Evolutionary conservation across 2,113 vertebrate genomes (phyloP).

Genomic region (Nestor notabilis): DNA sequence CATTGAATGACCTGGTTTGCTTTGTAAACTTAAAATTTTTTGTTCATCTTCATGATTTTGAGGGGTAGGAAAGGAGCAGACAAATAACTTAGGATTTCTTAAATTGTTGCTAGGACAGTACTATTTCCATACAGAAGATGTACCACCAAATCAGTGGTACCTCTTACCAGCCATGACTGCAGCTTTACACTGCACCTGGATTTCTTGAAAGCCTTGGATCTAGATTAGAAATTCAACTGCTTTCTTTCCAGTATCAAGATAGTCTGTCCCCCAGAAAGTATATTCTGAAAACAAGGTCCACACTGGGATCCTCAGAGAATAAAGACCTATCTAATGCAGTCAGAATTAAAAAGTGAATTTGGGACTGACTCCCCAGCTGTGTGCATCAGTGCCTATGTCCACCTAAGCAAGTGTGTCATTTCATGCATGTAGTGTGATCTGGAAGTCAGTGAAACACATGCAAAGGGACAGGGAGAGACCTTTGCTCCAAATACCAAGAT

Average conservation of each 20-base stretch:
- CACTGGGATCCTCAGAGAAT: not conserved
- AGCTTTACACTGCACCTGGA: not conserved
- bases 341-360: not conserved
- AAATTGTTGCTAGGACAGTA: not conserved
- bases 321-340: not conserved
- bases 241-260: fast-evolving
- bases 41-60: not conserved
- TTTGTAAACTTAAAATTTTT: not conserved
- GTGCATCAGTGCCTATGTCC: not conserved
- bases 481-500: not conserved
- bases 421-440: not conserved
- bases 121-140: not conserved
- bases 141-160: not conserved
- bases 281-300: not conserved
- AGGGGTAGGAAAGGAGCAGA: not conserved
- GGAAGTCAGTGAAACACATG: not conserved
- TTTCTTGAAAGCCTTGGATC: not conserved
- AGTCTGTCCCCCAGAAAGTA: not conserved
- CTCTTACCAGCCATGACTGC: not conserved
- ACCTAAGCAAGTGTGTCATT: not conserved
- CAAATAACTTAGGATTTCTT: not conserved
- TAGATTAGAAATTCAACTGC: not conserved
- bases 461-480: not conserved
- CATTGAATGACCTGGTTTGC: not conserved
- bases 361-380: not conserved